A percentile compares a stretch with the other conserved stretches of the same genome.
Conservation (phyloP, 2,888 invertebrate species). For the Catocala fraxini region DNA sequence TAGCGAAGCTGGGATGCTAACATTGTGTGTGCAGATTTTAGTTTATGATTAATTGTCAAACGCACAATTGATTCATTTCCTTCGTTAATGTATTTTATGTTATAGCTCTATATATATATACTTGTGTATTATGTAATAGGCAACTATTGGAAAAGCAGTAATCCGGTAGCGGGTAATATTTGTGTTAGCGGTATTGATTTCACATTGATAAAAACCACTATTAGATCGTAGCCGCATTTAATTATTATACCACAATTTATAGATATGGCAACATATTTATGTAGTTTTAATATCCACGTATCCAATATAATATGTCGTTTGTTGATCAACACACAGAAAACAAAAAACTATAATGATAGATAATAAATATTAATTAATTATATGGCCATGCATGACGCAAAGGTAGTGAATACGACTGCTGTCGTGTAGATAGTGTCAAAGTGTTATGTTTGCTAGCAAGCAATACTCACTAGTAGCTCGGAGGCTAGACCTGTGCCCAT, state of each 20-base stretch:
- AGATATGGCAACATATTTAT: background rate
- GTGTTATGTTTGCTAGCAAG: no score
- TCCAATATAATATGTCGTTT: no score
- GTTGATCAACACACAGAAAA: no score
- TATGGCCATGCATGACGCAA: no score
- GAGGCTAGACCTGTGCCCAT: no score
- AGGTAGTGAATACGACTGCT: no score
- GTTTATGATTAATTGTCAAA: constrained; percentile 35
- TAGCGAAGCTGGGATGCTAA: constrained; percentile 15
- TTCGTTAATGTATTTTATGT: background rate
- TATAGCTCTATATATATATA: background rate
- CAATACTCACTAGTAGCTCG: no score
- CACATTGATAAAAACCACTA: constrained; percentile 28
- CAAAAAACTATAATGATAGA: no score
- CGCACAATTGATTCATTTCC: constrained; percentile 10
- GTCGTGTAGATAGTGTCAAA: no score
- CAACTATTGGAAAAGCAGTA: constrained; percentile 16
- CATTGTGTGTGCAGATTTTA: constrained; percentile 34
- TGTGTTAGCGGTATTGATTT: constrained; percentile 25
- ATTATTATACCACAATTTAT: background rate
- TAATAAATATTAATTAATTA: no score
- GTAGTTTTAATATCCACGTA: background rate
- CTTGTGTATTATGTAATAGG: constrained; percentile 6
- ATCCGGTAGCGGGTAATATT: constrained; percentile 26
- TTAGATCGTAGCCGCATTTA: constrained; percentile 17